phyloP scores from a whole-genome alignment of 2,797 vertebrate species.

The Syngnathus acus region DNA sequence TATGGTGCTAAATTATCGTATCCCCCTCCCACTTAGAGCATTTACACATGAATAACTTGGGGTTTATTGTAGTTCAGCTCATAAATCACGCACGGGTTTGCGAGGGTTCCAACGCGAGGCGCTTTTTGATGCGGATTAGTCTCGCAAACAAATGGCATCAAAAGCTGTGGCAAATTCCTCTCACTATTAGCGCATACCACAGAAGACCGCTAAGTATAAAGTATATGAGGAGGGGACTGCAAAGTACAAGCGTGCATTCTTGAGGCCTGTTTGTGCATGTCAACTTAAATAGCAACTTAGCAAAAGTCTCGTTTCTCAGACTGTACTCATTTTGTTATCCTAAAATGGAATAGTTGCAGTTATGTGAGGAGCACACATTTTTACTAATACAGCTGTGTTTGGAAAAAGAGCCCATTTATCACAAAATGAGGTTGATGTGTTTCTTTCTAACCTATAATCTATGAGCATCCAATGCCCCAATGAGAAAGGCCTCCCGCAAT shows the following conservation, averaged over 20 bases:
- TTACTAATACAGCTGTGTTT: slow-evolving; percentile 67
- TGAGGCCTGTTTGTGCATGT: too few species aligned
- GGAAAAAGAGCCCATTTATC: slow-evolving; percentile 69
- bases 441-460: slow-evolving; percentile 36
- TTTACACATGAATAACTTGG: slow-evolving; percentile 3
- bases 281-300: too few species aligned
- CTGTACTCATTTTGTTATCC: too few species aligned
- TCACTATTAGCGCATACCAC: slow-evolving; percentile 34
- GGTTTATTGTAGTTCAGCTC: neutral
- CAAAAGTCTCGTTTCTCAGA: too few species aligned
- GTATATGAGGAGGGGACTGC: neutral
- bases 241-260: neutral
- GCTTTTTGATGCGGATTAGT: slow-evolving; percentile 34
- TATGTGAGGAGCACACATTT: slow-evolving; percentile 2
- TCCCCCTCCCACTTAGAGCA: neutral
- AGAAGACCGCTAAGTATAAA: slow-evolving; percentile 7
- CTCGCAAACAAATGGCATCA: slow-evolving; percentile 32
- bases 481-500: slow-evolving; percentile 55
- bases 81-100: slow-evolving; percentile 21
- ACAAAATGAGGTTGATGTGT: slow-evolving; percentile 58
- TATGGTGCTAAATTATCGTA: neutral
- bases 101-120: slow-evolving; percentile 23
- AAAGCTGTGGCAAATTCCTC: slow-evolving; percentile 30
- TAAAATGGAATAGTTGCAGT: too few species aligned
- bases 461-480: slow-evolving; percentile 14